Base-by-base conservation (phyloP, 2,113 vertebrate species). In the Saguinus midas region DNA sequence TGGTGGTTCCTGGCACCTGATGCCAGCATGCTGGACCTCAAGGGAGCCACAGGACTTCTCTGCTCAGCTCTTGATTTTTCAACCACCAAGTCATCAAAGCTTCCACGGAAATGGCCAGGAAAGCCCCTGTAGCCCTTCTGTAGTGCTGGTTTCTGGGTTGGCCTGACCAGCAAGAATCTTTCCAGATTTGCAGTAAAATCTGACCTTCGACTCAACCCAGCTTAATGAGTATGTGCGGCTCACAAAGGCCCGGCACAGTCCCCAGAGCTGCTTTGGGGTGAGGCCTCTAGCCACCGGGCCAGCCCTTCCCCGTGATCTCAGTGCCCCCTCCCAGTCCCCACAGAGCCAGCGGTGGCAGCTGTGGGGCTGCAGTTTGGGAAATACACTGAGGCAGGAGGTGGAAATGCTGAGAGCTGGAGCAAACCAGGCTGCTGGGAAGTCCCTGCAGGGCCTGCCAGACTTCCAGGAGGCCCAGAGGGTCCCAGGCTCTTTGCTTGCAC, bases 171-270 rank as follows among this genome's bases (percentile, higher is more conserved):
- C 64, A 18, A 90, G 92, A 37, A 87, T 96, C 97, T 97, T 98
- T 96, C 97, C 95, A 97, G 95, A 40, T 70, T 55, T 94, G 98
- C 97, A 98, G 96, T 96, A 27, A 97, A 86, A 52, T 32, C 29
- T 98, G 97, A 98, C 98, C 98, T 97, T 57, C 43, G 58, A 83
- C 98, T 98, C 98, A 98, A 98, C 98, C 93, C 97, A 0, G 11
- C 23, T 97, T 96, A 98, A 94, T 95, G 98, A 98, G 94, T 94
- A 18, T 94, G 94, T 94, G 96, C 91, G 96, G 98, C 98, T 97
- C 95, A 98, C 97, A 97, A 85, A 91, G 95, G 98, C 98, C 94
- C 92, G 27, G 61, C 27, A 68, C 37, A 1, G 93, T 90, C 95
- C 97, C 85, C 96, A 93, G 85, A 66, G 96, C 95, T 78, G 97